phyloP scores from a whole-genome alignment of 2,888 invertebrate species.

The Tortricodes alternella region DNA sequence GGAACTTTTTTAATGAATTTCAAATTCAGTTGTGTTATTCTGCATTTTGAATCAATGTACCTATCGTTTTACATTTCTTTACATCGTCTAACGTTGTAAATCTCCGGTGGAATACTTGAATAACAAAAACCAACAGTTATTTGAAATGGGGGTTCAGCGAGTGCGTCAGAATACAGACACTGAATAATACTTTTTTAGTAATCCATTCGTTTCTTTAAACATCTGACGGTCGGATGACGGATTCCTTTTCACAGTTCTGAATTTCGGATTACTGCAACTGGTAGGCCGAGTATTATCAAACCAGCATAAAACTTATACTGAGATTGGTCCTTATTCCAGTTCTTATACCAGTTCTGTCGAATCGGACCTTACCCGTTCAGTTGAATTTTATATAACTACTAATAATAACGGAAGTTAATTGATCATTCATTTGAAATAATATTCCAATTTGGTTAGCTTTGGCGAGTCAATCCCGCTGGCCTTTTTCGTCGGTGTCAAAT shows the following conservation, averaged over 20 bases:
- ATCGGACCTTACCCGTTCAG: no score
- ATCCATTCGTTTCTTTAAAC: no score
- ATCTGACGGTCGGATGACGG: neutral
- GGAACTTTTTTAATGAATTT: no score
- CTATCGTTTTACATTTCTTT: neutral
- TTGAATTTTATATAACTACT: neutral
- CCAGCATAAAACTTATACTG: no score
- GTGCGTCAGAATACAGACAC: neutral
- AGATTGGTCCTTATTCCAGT: no score
- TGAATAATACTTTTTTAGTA: no score
- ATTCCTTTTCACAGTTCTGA: no score
- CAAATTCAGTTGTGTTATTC: no score
- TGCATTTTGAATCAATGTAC: no score
- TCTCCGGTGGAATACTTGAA: neutral
- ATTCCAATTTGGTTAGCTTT: neutral
- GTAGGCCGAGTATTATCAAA: no score
- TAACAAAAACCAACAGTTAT: neutral
- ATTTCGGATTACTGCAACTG: no score
- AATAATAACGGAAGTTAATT: neutral
- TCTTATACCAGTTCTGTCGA: no score
- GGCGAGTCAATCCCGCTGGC: constrained; percentile 3
- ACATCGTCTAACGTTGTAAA: neutral
- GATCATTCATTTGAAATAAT: neutral
- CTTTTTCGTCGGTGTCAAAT: constrained; percentile 16
- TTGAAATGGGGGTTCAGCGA: neutral